phyloP scores from a whole-genome alignment of 2,113 vertebrate species.

The Callionymus lyra region DNA sequence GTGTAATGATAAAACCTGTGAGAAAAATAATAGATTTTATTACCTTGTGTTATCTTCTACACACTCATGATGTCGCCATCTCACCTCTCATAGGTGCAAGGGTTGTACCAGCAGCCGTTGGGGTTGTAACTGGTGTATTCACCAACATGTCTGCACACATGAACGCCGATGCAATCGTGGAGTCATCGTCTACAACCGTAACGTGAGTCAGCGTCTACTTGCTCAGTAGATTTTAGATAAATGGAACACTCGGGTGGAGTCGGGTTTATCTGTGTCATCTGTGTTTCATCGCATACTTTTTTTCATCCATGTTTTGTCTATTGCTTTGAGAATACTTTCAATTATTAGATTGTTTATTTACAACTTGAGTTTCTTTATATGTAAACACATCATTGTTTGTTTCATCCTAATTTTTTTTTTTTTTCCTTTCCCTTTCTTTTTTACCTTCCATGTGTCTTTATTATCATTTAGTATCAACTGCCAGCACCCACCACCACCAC shows the following conservation, averaged over 20 bases:
- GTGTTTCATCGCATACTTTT: too few species aligned
- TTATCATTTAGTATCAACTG: constrained; percentile 53
- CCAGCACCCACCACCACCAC: constrained; percentile 47
- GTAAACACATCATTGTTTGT: constrained; percentile 15
- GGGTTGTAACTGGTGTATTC: constrained; percentile 94
- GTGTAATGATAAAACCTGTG: too few species aligned
- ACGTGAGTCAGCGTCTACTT: constrained; percentile 60
- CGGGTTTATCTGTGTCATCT: too few species aligned
- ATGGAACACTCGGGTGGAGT: too few species aligned
- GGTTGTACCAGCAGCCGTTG: constrained; percentile 88
- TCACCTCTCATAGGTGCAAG: constrained; percentile 71
- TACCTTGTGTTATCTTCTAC: not conserved
- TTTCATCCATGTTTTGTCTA: constrained; percentile 5
- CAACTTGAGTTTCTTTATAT: constrained; percentile 11
- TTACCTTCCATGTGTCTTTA: constrained; percentile 10
- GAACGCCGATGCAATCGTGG: constrained; percentile 75
- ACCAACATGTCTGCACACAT: constrained; percentile 87
- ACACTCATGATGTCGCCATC: not conserved
- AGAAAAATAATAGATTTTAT: too few species aligned
- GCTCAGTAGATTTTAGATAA: not conserved
- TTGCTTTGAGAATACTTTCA: constrained; percentile 9
- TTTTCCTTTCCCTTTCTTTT: constrained; percentile 14
- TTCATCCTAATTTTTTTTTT: constrained; percentile 41
- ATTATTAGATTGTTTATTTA: constrained; percentile 9
- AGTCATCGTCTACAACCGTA: constrained; percentile 77